Evolutionary conservation across 2,888 invertebrate genomes (phyloP).

Genomic region (Brachynemurus nebulosus): DNA sequence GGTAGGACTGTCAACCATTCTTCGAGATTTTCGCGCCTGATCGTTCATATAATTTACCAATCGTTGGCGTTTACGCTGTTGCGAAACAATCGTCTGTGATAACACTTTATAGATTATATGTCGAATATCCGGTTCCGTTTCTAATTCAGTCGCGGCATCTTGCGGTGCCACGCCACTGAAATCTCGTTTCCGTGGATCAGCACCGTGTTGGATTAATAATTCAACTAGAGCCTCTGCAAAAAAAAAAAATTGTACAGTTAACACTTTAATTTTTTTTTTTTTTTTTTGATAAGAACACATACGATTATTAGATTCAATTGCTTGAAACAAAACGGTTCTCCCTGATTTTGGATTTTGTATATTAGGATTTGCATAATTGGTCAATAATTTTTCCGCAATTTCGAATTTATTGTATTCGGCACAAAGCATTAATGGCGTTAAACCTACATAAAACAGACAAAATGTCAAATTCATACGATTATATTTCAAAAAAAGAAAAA

Average conservation of each 20-base stretch:
- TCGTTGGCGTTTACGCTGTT: neutral
- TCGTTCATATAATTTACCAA: too few species aligned
- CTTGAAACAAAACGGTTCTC: neutral
- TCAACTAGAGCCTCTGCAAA: neutral
- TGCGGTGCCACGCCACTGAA: neutral
- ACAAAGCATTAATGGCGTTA: neutral
- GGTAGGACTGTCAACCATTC: too few species aligned
- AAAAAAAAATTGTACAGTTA: neutral
- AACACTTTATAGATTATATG: neutral
- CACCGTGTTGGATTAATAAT: neutral
- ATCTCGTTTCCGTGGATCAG: neutral
- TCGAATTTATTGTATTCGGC: neutral
- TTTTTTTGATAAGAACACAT: too few species aligned
- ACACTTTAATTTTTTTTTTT: neutral
- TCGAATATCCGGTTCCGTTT: neutral
- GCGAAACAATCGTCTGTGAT: neutral
- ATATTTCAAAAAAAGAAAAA: too few species aligned
- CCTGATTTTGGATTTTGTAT: neutral
- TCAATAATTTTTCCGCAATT: neutral
- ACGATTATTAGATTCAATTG: neutral
- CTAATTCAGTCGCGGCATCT: neutral
- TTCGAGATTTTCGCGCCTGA: neutral
- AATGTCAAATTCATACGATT: too few species aligned
- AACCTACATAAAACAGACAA: too few species aligned
- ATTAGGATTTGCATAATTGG: neutral